A percentile compares a stretch with the other conserved stretches of the same genome.
phyloP scores from a whole-genome alignment of 2,113 vertebrate species.

The Asarcornis scutulata region DNA sequence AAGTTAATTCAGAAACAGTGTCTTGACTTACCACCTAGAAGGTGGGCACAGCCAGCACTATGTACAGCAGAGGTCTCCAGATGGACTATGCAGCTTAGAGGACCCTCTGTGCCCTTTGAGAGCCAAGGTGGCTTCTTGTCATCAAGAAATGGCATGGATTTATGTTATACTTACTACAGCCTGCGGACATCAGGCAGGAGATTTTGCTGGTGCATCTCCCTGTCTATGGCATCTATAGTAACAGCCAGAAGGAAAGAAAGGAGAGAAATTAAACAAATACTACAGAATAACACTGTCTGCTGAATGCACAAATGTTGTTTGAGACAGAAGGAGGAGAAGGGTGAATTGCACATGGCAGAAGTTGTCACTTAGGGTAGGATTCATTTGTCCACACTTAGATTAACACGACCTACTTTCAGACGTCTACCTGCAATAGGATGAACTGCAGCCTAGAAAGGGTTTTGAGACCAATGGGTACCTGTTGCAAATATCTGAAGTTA shows the following conservation, averaged over 20 bases:
- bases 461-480: not conserved
- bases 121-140: not conserved
- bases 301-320: not conserved
- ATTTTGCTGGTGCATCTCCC: not conserved
- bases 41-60: accelerated
- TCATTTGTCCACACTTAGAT: not conserved
- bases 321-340: not conserved
- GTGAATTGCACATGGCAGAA: not conserved
- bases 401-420: constrained; percentile 1
- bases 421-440: not conserved
- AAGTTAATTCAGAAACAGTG: not conserved
- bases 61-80: not conserved
- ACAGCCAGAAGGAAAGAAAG: not conserved
- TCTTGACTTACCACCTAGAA: not conserved
- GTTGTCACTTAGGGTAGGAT: not conserved
- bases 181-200: not conserved
- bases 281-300: not conserved
- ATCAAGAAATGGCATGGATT: not conserved
- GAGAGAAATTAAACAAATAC: not conserved
- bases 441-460: not conserved
- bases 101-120: not conserved
- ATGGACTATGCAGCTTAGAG: not conserved
- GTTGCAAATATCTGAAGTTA: not conserved
- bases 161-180: not conserved
- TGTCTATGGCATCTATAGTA: not conserved